Evolutionary conservation across 2,797 vertebrate genomes (phyloP).

Genomic region (Microctenopoma lineatum): DNA sequence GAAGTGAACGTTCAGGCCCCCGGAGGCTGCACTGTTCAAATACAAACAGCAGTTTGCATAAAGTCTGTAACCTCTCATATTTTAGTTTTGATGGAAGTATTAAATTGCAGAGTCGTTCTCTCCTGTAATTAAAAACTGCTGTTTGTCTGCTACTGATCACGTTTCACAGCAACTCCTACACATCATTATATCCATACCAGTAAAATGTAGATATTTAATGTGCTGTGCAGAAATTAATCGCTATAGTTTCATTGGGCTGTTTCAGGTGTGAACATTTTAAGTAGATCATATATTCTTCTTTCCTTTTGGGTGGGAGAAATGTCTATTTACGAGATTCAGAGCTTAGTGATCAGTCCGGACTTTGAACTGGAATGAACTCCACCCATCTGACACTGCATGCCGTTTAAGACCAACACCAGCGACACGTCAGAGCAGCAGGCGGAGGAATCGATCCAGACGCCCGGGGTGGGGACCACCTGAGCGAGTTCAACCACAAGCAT

Average conservation of each 20-base stretch:
- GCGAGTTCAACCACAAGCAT: slow-evolving; percentile 3
- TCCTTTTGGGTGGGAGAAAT: slow-evolving; percentile 11
- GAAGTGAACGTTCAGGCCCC: slow-evolving; percentile 6
- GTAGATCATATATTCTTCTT: slow-evolving; percentile 5
- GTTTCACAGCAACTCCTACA: slow-evolving; percentile 16
- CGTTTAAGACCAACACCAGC: neutral
- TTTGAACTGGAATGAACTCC: neutral
- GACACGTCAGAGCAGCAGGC: neutral
- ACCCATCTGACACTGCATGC: neutral
- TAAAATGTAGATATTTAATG: slow-evolving; percentile 9
- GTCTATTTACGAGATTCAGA: slow-evolving; percentile 3
- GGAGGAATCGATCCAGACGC: slow-evolving; percentile 13
- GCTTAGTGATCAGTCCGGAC: too few relatives aligned
- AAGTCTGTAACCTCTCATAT: slow-evolving; percentile 10
- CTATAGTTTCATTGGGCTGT: too few relatives aligned
- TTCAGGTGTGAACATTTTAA: neutral
- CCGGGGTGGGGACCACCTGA: slow-evolving; percentile 13
- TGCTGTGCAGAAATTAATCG: neutral
- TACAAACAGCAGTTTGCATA: slow-evolving; percentile 16
- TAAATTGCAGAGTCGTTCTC: slow-evolving; percentile 23
- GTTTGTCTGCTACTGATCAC: slow-evolving; percentile 37
- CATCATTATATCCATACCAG: slow-evolving; percentile 5
- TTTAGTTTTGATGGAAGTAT: slow-evolving; percentile 35
- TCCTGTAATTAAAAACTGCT: slow-evolving; percentile 12
- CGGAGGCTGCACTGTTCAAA: slow-evolving; percentile 1